Conservation (phyloP, 1,140 invertebrate species). For the Samia ricini region DNA sequence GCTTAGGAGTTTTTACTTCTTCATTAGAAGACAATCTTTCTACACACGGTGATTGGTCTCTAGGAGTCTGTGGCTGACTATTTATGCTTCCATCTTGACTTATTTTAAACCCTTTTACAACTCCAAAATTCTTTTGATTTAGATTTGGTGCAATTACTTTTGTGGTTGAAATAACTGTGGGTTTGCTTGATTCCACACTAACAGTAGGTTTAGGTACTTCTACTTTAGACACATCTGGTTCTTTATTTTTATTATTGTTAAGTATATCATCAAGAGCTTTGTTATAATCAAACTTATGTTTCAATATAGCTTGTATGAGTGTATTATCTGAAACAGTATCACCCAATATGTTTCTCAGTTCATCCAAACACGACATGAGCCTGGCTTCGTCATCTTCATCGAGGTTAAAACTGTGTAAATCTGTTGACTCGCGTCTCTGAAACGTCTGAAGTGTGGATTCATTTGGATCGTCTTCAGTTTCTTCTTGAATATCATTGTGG, state of each 20-base stretch:
- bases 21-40: constrained; percentile 71
- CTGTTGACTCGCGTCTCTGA: constrained; percentile 60
- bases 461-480: constrained; percentile 78
- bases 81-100: constrained; percentile 38
- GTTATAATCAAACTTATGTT: constrained; percentile 84
- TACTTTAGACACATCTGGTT: constrained; percentile 22
- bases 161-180: constrained; percentile 45
- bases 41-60: constrained; percentile 81
- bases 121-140: constrained; percentile 52
- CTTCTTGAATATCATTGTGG: constrained; percentile 87
- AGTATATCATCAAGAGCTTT: constrained; percentile 86
- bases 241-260: constrained; percentile 60
- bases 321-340: constrained; percentile 85
- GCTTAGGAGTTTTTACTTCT: constrained; percentile 58
- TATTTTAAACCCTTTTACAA: constrained; percentile 74
- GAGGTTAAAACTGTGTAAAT: constrained; percentile 75
- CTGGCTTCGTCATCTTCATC: constrained; percentile 84
- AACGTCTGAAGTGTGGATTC: constrained; percentile 43
- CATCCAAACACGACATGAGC: constrained; percentile 90
- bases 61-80: constrained; percentile 66
- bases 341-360: constrained; percentile 88
- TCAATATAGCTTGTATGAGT: constrained; percentile 78
- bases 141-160: constrained; percentile 61
- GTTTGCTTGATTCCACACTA: constrained; percentile 65
- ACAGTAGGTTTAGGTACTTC: constrained; percentile 33